A percentile compares a stretch with the other conserved stretches of the same genome.
phyloP scores from a whole-genome alignment of 2,797 vertebrate species.

The Fundulus diaphanus region DNA sequence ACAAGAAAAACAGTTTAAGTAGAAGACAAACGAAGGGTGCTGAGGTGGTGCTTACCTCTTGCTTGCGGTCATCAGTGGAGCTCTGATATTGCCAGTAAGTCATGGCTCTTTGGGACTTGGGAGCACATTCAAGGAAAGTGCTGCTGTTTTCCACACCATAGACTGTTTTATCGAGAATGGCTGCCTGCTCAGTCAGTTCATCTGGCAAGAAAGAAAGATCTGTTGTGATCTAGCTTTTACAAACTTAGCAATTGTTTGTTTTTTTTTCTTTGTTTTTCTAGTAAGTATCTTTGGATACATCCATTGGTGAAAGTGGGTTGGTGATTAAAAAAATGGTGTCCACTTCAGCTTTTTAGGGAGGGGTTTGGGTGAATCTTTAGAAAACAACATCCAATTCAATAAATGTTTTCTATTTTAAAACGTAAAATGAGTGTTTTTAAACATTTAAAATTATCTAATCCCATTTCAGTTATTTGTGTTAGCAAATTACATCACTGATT shows the following conservation, averaged over 20 bases:
- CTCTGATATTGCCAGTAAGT: constrained; percentile 96
- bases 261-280: neutral
- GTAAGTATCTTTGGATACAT: neutral
- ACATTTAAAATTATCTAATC: neutral
- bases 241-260: neutral
- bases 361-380: too few relatives aligned
- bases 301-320: neutral
- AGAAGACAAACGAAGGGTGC: neutral
- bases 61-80: constrained; percentile 87
- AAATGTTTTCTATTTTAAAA: neutral
- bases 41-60: constrained; percentile 85
- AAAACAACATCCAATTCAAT: neutral
- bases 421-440: neutral
- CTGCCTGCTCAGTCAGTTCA: constrained; percentile 83
- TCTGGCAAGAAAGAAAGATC: constrained; percentile 72
- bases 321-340: neutral
- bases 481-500: neutral
- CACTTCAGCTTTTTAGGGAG: too few relatives aligned
- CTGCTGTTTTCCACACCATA: constrained; percentile 99
- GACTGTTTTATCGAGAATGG: constrained; percentile 89
- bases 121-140: constrained; percentile 96
- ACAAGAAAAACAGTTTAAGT: neutral
- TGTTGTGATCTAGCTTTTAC: neutral
- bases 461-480: too few relatives aligned
- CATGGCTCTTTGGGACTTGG: constrained; percentile 93